Evolutionary conservation across 2,113 vertebrate genomes (phyloP), one percentile per base, ranked within the genome.

Genomic region (Artemisiospiza belli): DNA sequence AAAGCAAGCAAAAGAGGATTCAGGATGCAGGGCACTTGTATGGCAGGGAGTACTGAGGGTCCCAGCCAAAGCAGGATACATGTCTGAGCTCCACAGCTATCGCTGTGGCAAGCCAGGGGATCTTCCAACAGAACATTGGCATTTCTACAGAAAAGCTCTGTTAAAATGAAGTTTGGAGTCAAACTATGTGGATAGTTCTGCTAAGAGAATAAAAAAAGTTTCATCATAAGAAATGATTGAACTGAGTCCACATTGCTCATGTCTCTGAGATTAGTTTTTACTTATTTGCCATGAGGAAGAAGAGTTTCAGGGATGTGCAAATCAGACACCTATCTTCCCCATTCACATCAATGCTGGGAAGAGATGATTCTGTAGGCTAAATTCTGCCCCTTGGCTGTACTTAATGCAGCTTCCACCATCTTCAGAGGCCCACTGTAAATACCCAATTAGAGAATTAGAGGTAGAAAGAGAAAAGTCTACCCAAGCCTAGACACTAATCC

Each of bases 91-190:
- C 74, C n/a, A 24, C 68, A 89, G 69, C 70, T 52, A 82, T 82
- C 1, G 0, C 61, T 43, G 41, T 3, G 33, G 25, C 57, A 90
- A 16, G 6, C 66, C 67, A 39, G 6, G 24, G 51, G 58, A 83
- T 72, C 83, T 52, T 68, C 37, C 62, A 39, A 51, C 0, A 80
- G 11, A 51, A 66, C 4, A 6, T 11, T 58, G 55, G 79, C 64
- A 87, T 37, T 81, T 68, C 54, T 76, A 62, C 28, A 82, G 75
- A 95, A 94, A 95, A 76, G 25, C 18, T 41, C 52, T 55, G 28
- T 28, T 55, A 61, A 69, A 49, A 0, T 61, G 17, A 80, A 85
- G 11, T 28, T 58, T 41, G 54, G 41, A 11, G 19, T 76, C 44
- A 64, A 84, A 67, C 51, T 24, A 47, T 15, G 57, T 0, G 58